Percentiles rank a stretch among this genome's conserved stretches.
These are phyloP conservation scores for Neomonachus schauinslandi DNA, from an alignment of 2,113 vertebrate species.

Conservation along the genomic window DNA sequence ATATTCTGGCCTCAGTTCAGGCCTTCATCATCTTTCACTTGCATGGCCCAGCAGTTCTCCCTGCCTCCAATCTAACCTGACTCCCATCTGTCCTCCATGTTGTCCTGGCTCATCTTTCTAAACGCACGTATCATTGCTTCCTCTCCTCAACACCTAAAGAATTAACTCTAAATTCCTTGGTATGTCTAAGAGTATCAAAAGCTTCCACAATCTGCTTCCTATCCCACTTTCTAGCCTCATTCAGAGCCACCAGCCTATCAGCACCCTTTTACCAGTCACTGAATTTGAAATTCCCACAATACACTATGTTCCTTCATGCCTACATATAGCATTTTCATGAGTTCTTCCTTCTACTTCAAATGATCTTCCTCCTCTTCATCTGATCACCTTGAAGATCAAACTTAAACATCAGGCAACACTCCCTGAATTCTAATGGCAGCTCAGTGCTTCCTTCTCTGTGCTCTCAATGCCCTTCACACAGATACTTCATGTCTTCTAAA, in stretches of 20 bases:
- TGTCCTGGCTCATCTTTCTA: background rate
- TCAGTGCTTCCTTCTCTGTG: background rate
- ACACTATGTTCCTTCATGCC: background rate
- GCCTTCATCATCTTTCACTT: background rate
- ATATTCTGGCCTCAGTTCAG: background rate
- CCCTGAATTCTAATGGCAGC: background rate
- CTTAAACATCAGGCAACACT: background rate
- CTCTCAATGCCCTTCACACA: background rate
- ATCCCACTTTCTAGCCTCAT: background rate
- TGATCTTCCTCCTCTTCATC: background rate
- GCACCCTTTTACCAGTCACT: background rate
- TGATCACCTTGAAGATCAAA: constrained; percentile 26
- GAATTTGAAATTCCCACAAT: background rate
- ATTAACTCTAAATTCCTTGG: constrained; percentile 37
- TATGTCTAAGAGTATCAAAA: constrained; percentile 3
- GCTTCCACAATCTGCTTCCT: background rate
- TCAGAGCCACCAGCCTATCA: background rate
- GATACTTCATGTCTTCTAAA: background rate
- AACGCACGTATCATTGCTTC: background rate
- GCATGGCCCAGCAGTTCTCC: background rate
- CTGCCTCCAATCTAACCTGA: background rate
- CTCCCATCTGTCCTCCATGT: background rate
- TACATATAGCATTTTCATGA: background rate
- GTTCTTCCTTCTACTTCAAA: background rate
- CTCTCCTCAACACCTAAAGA: background rate